Evolutionary conservation across 2,113 vertebrate genomes (phyloP).

Genomic region (Hyperopisus bebe): DNA sequence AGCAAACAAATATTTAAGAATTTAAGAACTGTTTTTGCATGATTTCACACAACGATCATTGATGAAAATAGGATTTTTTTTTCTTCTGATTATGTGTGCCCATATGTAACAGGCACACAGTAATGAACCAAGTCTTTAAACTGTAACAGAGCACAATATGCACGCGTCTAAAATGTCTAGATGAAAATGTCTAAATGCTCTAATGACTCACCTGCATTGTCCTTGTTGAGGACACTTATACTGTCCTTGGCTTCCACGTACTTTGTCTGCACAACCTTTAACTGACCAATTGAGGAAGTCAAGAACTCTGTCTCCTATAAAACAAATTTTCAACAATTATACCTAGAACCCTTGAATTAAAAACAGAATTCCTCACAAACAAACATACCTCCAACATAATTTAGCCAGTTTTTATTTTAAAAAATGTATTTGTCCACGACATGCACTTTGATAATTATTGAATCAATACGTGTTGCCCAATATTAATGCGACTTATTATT

Average conservation of each 20-base stretch:
- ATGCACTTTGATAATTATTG: not conserved
- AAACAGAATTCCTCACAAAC: not conserved
- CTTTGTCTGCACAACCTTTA: constrained; percentile 87
- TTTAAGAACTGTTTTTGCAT: not conserved
- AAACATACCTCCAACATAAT: too few species aligned
- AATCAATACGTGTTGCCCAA: not conserved
- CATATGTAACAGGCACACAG: not conserved
- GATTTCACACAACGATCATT: not conserved
- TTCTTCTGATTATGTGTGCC: not conserved
- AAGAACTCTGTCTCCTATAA: constrained; percentile 86
- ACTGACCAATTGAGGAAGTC: constrained; percentile 82
- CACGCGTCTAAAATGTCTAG: not conserved
- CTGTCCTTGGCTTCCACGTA: constrained; percentile 90
- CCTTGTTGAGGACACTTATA: constrained; percentile 72
- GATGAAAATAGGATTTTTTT: not conserved
- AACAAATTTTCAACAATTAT: not conserved
- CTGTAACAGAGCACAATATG: not conserved
- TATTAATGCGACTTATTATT: not conserved
- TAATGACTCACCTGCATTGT: constrained; percentile 69
- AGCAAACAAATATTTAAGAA: not conserved
- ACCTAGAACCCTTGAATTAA: not conserved
- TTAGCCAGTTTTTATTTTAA: not conserved
- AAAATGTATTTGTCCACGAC: too few species aligned
- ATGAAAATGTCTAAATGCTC: not conserved
- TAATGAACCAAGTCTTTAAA: not conserved